Base-by-base conservation (phyloP, 2,113 vertebrate genomes). In the Raja brachyura region DNA sequence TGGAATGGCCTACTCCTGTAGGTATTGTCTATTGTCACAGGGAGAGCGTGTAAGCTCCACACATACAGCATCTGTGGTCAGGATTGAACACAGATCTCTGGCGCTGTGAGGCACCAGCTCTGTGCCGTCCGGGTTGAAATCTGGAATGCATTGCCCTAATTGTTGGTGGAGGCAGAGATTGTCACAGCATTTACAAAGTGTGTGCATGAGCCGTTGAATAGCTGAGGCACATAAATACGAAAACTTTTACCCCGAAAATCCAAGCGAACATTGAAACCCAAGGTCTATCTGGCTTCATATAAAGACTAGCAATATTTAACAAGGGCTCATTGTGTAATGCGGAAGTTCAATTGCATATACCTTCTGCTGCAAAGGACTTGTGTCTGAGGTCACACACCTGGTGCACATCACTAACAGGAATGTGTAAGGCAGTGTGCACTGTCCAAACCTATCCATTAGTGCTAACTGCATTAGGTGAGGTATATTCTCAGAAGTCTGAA, bases 361-460 rank as follows among this genome's bases (percentile, higher is more conserved):
- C 68, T 73, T 28, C 33, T 73, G 90, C 90, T 73, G 66, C 18
- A 70, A 90, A 92, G 22, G 20, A 10, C 18, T 25, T 92, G 48
- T 92, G 63, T 9, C 90, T 54, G 39, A 73, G 66, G 66, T 73
- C 31, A 92, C 61, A 90, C 66, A 92, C 18, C 54, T 68, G 6
- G 9, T 14, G 33, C 66, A 28, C 33, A 92, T 92, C 39, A 54
- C 90, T 92, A 92, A 92, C 90, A 92, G n/a, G 68, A 92, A 88
- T 39, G 61, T 59, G 63, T 59, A 66, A 20, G 20, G 39, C 66
- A 92, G 68, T 73, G 68, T 74, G 61, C 66, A 22, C 68, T 73
- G 66, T 28, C 90, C 22, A 92, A 92, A 92, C 63, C 66, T 92
- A 39, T 70, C 90, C 31, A 92, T 92, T 92, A 92, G 68, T 68